Conservation (phyloP, 1,140 invertebrate genomes). For the Bombus pyrosoma region DNA sequence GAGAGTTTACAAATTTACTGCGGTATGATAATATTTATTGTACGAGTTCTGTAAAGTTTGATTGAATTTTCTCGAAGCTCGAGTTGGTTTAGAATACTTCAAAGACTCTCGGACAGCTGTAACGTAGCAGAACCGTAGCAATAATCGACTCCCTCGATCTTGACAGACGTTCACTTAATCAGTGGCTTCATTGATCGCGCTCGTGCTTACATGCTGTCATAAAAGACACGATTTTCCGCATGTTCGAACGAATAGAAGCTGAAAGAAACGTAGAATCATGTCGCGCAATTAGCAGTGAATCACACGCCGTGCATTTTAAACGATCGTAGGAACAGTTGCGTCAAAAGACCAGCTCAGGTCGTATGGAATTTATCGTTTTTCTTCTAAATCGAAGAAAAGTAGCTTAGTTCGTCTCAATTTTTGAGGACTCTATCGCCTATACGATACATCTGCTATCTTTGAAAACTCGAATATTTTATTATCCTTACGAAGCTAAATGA, state of each 20-base stretch:
- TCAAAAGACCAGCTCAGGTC: slow-evolving; percentile 32
- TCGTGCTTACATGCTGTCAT: neutral
- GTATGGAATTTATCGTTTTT: neutral
- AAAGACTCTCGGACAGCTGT: neutral
- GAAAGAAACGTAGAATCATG: slow-evolving; percentile 57
- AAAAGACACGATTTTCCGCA: slow-evolving; percentile 2
- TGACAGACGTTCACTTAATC: slow-evolving; percentile 16
- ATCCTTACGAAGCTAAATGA: neutral
- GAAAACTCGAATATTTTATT: neutral
- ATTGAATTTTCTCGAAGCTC: neutral
- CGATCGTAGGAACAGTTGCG: slow-evolving; percentile 58
- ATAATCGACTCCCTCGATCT: neutral
- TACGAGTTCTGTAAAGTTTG: neutral
- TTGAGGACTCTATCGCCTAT: neutral
- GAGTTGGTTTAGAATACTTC: neutral
- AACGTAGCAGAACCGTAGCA: neutral
- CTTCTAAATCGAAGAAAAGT: neutral
- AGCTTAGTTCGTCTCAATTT: neutral
- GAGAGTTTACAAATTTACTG: too few relatives aligned
- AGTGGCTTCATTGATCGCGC: neutral
- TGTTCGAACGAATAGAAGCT: slow-evolving; percentile 19
- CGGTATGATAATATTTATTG: neutral
- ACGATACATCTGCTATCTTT: neutral
- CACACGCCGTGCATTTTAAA: slow-evolving; percentile 46
- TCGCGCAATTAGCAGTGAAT: slow-evolving; percentile 61